phyloP scores from a whole-genome alignment of 1,140 invertebrate genomes.

The Periplaneta americana region DNA sequence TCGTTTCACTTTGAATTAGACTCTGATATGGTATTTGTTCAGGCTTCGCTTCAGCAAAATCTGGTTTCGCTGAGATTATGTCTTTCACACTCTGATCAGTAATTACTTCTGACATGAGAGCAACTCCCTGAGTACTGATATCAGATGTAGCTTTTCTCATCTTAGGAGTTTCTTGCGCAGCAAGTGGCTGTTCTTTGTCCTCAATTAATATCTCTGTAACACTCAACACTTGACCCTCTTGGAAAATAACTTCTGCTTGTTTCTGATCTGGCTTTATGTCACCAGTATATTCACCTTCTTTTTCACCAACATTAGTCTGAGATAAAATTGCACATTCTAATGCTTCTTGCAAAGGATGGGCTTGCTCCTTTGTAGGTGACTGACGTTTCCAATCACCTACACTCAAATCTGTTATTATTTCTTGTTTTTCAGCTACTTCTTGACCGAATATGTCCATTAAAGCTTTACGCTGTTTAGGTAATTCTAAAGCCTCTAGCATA shows the following conservation, averaged over 20 bases:
- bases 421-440: slow-evolving; percentile 35
- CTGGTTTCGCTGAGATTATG: slow-evolving; percentile 30
- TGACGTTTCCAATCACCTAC: slow-evolving; percentile 27
- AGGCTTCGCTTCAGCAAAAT: slow-evolving; percentile 36
- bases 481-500: slow-evolving; percentile 15
- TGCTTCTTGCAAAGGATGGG: slow-evolving; percentile 32
- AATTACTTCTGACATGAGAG: slow-evolving; percentile 43
- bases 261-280: slow-evolving; percentile 43
- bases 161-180: slow-evolving; percentile 23
- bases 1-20: slow-evolving; percentile 27
- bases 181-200: slow-evolving; percentile 45
- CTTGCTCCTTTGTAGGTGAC: slow-evolving; percentile 31
- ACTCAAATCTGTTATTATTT: slow-evolving; percentile 27
- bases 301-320: slow-evolving; percentile 42
- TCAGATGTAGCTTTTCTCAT: slow-evolving; percentile 39
- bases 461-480: slow-evolving; percentile 25
- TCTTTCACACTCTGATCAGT: slow-evolving; percentile 35
- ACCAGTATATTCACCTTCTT: slow-evolving; percentile 39
- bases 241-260: slow-evolving; percentile 37
- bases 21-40: slow-evolving; percentile 23
- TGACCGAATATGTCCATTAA: slow-evolving; percentile 34
- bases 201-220: slow-evolving; percentile 40
- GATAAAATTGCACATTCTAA: slow-evolving; percentile 29
- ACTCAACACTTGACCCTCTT: slow-evolving; percentile 41
- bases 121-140: slow-evolving; percentile 43